Conservation (phyloP, 2,113 vertebrate genomes). For the Leptosomus discolor region DNA sequence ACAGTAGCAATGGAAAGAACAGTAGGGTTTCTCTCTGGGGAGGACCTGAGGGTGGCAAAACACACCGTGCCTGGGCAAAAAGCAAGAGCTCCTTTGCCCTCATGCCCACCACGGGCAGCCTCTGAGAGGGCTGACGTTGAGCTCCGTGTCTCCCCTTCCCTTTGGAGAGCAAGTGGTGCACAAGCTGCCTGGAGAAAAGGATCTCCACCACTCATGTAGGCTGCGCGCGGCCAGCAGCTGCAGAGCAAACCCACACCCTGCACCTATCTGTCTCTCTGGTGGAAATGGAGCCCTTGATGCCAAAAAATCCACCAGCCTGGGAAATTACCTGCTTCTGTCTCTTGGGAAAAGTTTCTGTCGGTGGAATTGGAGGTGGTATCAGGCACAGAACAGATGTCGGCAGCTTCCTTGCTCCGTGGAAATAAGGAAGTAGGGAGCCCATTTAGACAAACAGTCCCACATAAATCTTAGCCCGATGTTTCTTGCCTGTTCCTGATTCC, state of each 20-base stretch:
- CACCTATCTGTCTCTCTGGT: background rate
- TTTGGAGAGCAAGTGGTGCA: accelerated
- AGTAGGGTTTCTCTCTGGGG: background rate
- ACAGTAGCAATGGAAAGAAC: background rate
- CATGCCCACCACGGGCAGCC: accelerated
- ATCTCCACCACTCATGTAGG: accelerated
- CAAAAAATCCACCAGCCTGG: background rate
- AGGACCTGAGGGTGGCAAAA: background rate
- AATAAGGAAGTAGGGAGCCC: slow-evolving; percentile 35
- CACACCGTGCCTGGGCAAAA: background rate
- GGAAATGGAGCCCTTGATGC: background rate
- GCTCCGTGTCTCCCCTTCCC: background rate
- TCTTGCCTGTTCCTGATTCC: background rate
- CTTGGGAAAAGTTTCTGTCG: background rate
- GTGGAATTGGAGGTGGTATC: background rate
- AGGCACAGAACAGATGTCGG: background rate
- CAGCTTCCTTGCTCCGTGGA: background rate
- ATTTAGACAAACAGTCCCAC: slow-evolving; percentile 29
- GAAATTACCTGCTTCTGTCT: background rate
- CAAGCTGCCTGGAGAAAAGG: background rate
- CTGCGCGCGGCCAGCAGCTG: background rate
- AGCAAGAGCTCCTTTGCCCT: background rate
- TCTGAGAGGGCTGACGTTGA: background rate
- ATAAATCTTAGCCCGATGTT: slow-evolving; percentile 1
- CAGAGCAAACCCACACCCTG: background rate